A percentile compares a stretch with the other conserved stretches of the same genome.
phyloP scores from a whole-genome alignment of 2,797 vertebrate species.

The Hozukius guyotensis region DNA sequence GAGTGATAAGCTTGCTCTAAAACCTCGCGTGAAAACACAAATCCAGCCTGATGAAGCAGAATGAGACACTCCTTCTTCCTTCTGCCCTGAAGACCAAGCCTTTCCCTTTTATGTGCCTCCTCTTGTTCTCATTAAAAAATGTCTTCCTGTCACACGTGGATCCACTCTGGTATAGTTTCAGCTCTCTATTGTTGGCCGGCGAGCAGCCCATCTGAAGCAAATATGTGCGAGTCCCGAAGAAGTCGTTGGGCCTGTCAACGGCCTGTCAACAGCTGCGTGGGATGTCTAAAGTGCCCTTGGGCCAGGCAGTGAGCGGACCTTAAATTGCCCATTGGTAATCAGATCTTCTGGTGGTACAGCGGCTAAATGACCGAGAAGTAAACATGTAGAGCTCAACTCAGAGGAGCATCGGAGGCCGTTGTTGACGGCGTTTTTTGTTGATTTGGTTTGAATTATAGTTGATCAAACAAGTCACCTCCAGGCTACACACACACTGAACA shows the following conservation, averaged over 20 bases:
- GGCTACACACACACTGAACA: neutral
- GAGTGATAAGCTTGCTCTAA: neutral
- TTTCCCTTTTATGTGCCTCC: neutral
- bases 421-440: neutral
- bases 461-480: neutral
- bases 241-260: neutral
- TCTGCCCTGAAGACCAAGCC: neutral
- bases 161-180: neutral
- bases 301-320: neutral
- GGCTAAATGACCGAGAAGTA: neutral
- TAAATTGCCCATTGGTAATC: neutral
- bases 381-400: neutral
- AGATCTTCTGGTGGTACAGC: neutral
- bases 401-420: neutral
- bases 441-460: neutral
- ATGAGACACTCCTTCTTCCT: neutral
- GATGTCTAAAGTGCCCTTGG: neutral
- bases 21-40: neutral
- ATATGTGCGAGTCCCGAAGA: neutral
- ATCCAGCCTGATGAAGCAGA: neutral
- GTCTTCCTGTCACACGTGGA: slow-evolving; percentile 10
- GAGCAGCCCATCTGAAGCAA: slow-evolving; percentile 8
- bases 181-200: neutral
- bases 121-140: neutral
- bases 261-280: neutral